These are phyloP conservation scores for Hydrozoanthus tunicans DNA, from an alignment of 64 coral and sea anemone genomes.

Conservation along the genomic window DNA sequence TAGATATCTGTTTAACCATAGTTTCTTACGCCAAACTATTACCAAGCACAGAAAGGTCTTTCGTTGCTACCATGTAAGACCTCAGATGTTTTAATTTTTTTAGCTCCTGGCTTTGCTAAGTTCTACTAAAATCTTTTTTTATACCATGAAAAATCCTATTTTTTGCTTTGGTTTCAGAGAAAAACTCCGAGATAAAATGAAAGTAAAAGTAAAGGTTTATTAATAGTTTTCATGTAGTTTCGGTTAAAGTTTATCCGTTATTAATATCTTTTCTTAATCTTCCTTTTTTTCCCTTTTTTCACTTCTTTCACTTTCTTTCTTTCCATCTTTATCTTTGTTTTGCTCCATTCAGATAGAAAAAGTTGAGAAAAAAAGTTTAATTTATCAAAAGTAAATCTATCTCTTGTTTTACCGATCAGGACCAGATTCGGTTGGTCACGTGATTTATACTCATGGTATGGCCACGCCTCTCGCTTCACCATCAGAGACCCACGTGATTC, in stretches of 20 bases:
- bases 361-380: not conserved
- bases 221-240: no score
- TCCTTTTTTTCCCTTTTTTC: no score
- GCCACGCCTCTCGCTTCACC: constrained; percentile 31
- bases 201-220: not conserved
- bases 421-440: constrained; percentile 30
- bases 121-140: no score
- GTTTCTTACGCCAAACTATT: not conserved
- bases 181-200: not conserved
- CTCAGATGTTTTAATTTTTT: no score
- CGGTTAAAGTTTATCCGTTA: not conserved
- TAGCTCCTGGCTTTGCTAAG: no score
- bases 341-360: not conserved
- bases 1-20: no score
- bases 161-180: not conserved
- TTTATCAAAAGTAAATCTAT: not conserved
- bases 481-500: constrained; percentile 48
- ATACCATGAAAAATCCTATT: no score
- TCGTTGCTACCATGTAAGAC: no score
- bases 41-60: not conserved
- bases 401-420: constrained; percentile 1
- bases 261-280: no score
- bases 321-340: no score
- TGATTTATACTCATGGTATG: constrained; percentile 51
- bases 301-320: no score